These are phyloP conservation scores for sheep (Ovis aries) DNA, from an alignment of 2,113 vertebrate genomes.

Conservation along the genomic window ARS-UI_Ramb_v3.0 NC_056069.1:14278501-14279000, in stretches of 20 bases:
- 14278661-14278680: slow-evolving; percentile 16
- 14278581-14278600: slow-evolving; percentile 46
- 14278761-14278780: neutral
- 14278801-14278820: slow-evolving; percentile 27
- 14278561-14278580: slow-evolving; percentile 61
- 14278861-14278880: slow-evolving; percentile 34
- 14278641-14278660: slow-evolving; percentile 48
- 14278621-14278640: slow-evolving; percentile 50
- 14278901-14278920: slow-evolving; percentile 13
- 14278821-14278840: slow-evolving; percentile 19
- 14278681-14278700: neutral
- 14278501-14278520: slow-evolving; percentile 68
- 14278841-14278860: slow-evolving; percentile 18
- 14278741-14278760: neutral
- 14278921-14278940: slow-evolving; percentile 21
- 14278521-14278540: slow-evolving; percentile 69
- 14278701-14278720: slow-evolving; percentile 20
- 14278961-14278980: neutral
- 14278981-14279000: neutral
- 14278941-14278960: neutral
- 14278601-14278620: slow-evolving; percentile 38
- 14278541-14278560: slow-evolving; percentile 34
- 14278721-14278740: neutral
- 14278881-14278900: slow-evolving; percentile 6
- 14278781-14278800: slow-evolving; percentile 26